Evolutionary conservation across 53 echinoderm and acorn worm species (phyloP).

Genomic region (Holothuria scabra): DNA sequence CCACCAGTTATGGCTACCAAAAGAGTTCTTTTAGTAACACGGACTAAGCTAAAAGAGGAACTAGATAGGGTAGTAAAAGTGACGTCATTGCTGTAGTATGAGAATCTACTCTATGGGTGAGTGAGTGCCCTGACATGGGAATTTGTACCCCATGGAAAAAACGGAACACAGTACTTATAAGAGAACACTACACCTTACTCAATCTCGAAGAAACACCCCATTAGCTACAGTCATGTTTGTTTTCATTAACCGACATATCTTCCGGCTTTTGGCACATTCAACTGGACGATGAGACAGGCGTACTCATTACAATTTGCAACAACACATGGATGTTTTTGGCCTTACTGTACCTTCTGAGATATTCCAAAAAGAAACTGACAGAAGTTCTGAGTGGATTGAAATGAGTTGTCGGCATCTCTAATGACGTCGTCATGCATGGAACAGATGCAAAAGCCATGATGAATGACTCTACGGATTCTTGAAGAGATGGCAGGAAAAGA

Average conservation of each 20-base stretch:
- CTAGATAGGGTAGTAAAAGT: constrained; percentile 45
- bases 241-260: constrained; percentile 49
- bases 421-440: constrained; percentile 69
- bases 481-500: constrained; percentile 62
- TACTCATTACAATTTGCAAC: background rate
- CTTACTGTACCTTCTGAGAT: constrained; percentile 70
- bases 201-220: constrained; percentile 28
- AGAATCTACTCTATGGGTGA: constrained; percentile 70
- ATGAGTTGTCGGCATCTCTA: constrained; percentile 62
- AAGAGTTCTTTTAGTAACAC: constrained; percentile 58
- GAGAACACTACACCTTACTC: constrained; percentile 25
- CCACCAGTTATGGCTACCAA: constrained; percentile 55
- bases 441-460: constrained; percentile 47
- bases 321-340: constrained; percentile 56
- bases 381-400: constrained; percentile 55
- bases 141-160: constrained; percentile 65
- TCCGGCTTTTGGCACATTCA: constrained; percentile 67
- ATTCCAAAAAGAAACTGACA: constrained; percentile 47
- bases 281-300: constrained; percentile 65
- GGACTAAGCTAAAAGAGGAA: constrained; percentile 58
- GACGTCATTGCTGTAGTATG: constrained; percentile 56
- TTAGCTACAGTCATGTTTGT: constrained; percentile 35
- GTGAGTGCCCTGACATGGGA: constrained; percentile 68
- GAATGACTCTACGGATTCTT: constrained; percentile 34
- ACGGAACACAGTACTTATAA: constrained; percentile 35